Evolutionary conservation across 1,140 invertebrate genomes (phyloP).

Genomic region (Bicyclus anynana): DNA sequence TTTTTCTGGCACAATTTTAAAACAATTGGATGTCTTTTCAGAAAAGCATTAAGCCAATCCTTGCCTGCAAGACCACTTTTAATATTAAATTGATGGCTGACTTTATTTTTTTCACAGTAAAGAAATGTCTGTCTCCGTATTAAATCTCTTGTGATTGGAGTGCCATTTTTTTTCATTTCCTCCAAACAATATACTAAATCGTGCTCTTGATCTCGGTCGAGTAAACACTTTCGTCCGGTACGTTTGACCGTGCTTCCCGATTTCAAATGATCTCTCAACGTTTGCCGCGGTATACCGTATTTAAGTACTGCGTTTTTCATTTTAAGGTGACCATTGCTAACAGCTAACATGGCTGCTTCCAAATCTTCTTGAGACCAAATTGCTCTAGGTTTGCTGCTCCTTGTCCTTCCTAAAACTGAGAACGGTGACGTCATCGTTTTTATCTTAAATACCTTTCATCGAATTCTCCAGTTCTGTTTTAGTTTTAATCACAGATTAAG

Average conservation of each 20-base stretch:
- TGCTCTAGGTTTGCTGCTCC: background rate
- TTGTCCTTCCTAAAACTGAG: too few species aligned
- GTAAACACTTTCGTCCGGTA: background rate
- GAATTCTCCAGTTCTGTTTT: too few species aligned
- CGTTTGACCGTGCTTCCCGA: background rate
- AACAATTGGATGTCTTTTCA: background rate
- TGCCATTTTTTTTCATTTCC: background rate
- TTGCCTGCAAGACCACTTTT: background rate
- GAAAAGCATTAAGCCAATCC: background rate
- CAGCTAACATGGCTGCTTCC: background rate
- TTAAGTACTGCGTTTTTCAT: background rate
- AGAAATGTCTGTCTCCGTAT: background rate
- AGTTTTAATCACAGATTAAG: too few species aligned
- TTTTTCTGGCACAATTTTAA: too few species aligned
- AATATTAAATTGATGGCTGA: background rate
- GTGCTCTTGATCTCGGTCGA: background rate
- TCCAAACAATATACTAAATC: background rate
- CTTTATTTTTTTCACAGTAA: background rate
- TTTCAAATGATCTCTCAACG: background rate
- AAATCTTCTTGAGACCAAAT: background rate
- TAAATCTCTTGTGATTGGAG: background rate
- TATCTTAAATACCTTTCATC: too few species aligned
- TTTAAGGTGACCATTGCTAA: background rate
- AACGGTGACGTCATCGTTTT: too few species aligned
- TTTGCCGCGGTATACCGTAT: background rate